Evolutionary conservation across 2,888 invertebrate species (phyloP), one percentile per base, ranked within the genome.

Genomic region (Nymphalis urticae): DNA sequence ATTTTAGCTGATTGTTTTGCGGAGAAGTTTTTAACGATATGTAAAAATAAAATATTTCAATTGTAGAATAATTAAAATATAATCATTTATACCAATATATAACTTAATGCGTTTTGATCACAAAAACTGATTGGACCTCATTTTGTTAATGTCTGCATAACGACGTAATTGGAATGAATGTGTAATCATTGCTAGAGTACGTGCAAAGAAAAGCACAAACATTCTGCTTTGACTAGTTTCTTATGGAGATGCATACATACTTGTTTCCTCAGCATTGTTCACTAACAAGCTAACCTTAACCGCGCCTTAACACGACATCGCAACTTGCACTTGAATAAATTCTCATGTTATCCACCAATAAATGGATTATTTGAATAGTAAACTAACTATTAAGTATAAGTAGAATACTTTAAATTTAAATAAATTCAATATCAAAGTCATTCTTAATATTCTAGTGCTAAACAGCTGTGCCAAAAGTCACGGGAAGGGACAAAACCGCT

Each of bases 231-330:
- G 60, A 66, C 64, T 66, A 68, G 71, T 72, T 70, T 69, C 69
- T 66, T 71, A 72, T 74, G 71, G 80, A 80, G 80, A 79, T 82
- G 80, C 79, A 80, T 80, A 79, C 77, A 76, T 78, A 79, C 75
- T 69, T 72, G 75, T 77, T 79, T 79, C 80, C 79, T 79, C 80
- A 77, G 85, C 87, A 88, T 89, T 90, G 87, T 90, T 85, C 83
- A 79, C 87, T 89, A 89, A 89, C 88, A 88, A 89, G 89, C 85
- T 85, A 86, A 88, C 87, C 87, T n/a, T 86, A 86, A 88, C 87
- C 87, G 86, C 85, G 80, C 84, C 84, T 80, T 78, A 80, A 85
- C 87, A 88, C 87, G 89, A 88, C 85, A 86, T 47, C 27, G 60
- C 24, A 50, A 19, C 62, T 62, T 58, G 48, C 48, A 62, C 56